phyloP scores from a whole-genome alignment of 1,140 invertebrate species.

The Drosophila obscura region DNA sequence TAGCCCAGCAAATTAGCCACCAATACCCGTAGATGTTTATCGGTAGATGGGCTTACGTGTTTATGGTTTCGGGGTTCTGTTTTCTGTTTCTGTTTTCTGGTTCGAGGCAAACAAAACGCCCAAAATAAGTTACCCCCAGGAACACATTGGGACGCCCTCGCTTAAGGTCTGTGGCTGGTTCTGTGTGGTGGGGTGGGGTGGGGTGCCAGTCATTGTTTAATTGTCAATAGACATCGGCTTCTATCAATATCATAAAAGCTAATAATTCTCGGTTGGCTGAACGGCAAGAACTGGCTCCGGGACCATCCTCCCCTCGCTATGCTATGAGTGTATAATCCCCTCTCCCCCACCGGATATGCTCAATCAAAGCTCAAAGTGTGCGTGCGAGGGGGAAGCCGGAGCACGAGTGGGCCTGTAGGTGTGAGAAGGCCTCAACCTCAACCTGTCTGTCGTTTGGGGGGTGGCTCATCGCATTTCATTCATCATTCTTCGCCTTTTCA shows the following conservation, averaged over 20 bases:
- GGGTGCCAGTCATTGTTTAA: conserved; percentile 73
- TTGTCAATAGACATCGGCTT: conserved; percentile 83
- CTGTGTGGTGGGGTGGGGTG: conserved; percentile 1
- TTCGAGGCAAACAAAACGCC: conserved; percentile 59
- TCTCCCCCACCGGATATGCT: conserved; percentile 76
- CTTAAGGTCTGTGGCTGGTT: conserved; percentile 19
- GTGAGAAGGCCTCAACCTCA: conserved; percentile 52
- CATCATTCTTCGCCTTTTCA: conserved; percentile 82
- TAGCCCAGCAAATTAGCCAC: conserved; percentile 42
- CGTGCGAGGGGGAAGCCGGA: conserved; percentile 39
- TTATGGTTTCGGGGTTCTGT: conserved; percentile 24
- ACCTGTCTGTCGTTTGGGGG: conserved; percentile 30
- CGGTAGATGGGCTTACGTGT: conserved; percentile 35
- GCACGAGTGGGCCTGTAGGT: conserved; percentile 26
- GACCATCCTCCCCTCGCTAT: conserved; percentile 38
- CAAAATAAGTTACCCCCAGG: conserved; percentile 49
- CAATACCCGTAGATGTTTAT: conserved; percentile 25
- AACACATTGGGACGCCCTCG: conserved; percentile 24
- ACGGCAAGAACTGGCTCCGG: conserved; percentile 45
- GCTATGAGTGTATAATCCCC: conserved; percentile 50
- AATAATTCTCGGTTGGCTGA: conserved; percentile 83
- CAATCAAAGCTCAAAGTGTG: conserved; percentile 83
- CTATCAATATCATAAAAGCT: conserved; percentile 83
- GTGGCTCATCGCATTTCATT: conserved; percentile 73
- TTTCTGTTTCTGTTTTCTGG: background rate